A percentile compares a stretch with the other conserved stretches of the same genome.
Conservation (phyloP, 2,797 vertebrate species). For the Xyrichtys novacula region DNA sequence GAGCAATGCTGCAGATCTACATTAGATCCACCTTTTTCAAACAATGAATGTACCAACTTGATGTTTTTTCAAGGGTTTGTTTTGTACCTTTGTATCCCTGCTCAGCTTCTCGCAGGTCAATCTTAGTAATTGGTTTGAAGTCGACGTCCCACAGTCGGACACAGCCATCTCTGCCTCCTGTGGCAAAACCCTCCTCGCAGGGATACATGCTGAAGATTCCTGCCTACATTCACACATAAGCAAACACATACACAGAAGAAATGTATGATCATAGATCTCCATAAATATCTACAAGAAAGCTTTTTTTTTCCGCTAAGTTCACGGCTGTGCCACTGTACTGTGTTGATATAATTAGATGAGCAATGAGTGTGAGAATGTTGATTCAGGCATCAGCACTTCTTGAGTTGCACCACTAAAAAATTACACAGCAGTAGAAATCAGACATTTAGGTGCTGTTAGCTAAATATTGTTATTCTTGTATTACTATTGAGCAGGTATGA, state of each 20-base stretch:
- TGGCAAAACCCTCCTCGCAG: slow-evolving; percentile 97
- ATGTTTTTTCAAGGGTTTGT: too few species aligned
- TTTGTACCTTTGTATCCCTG: slow-evolving; percentile 94
- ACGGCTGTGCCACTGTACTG: too few species aligned
- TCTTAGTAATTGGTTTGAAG: slow-evolving; percentile 97
- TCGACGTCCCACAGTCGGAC: slow-evolving; percentile 94
- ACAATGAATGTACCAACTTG: too few species aligned
- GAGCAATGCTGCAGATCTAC: too few species aligned
- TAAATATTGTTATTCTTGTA: too few species aligned
- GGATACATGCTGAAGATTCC: slow-evolving; percentile 98
- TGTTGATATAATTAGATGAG: too few species aligned
- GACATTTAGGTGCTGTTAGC: neutral
- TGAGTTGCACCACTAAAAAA: too few species aligned
- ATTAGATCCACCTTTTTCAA: too few species aligned
- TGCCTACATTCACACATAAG: slow-evolving; percentile 80
- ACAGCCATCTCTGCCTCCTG: slow-evolving; percentile 94
- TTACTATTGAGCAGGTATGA: neutral
- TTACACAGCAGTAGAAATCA: neutral
- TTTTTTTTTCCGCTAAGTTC: too few species aligned
- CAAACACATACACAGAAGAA: slow-evolving; percentile 1
- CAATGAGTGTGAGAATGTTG: too few species aligned
- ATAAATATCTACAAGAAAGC: neutral
- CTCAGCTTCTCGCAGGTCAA: slow-evolving; percentile 95
- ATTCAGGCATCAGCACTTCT: too few species aligned
- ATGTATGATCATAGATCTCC: neutral